Evolutionary conservation across 92 coral and sea anemone species (phyloP).

Genomic region (Actinernus sp.): DNA sequence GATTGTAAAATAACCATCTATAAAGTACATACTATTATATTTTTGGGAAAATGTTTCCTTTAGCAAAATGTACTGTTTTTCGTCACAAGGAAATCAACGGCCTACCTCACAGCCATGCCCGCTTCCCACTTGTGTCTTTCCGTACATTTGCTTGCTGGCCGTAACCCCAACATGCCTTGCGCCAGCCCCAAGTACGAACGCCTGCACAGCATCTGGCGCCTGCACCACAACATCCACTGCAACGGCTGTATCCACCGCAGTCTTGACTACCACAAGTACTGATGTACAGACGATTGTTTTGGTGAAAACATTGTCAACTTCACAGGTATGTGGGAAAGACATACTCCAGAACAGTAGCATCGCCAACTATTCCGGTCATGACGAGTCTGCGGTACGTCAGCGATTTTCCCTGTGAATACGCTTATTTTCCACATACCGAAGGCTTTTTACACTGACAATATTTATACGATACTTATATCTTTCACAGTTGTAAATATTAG

Average conservation of each 20-base stretch:
- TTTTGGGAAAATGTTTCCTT: too few species aligned
- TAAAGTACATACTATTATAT: too few species aligned
- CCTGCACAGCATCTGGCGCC: conserved; percentile 26
- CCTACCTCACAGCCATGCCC: conserved; percentile 29
- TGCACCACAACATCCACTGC: conserved; percentile 26
- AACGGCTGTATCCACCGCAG: conserved; percentile 24
- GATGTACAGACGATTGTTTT: conserved; percentile 6
- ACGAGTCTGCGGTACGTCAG: too few species aligned
- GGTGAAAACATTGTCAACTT: conserved; percentile 3
- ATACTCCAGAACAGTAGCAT: too few species aligned
- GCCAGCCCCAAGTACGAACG: conserved; percentile 17
- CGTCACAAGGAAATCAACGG: too few species aligned
- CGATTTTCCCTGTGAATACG: too few species aligned
- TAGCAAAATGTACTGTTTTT: too few species aligned
- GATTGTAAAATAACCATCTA: neutral
- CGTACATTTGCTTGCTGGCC: conserved; percentile 54
- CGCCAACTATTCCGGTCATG: too few species aligned
- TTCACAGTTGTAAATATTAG: too few species aligned
- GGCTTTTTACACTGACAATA: too few species aligned
- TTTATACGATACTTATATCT: too few species aligned
- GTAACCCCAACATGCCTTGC: conserved; percentile 61
- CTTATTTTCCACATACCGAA: too few species aligned
- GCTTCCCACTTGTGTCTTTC: conserved; percentile 39
- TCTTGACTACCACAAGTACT: conserved; percentile 35
- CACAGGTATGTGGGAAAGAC: neutral